These are phyloP conservation scores for Solenodon paradoxus DNA, from an alignment of 2,113 vertebrate genomes.

Conservation along the genomic window DNA sequence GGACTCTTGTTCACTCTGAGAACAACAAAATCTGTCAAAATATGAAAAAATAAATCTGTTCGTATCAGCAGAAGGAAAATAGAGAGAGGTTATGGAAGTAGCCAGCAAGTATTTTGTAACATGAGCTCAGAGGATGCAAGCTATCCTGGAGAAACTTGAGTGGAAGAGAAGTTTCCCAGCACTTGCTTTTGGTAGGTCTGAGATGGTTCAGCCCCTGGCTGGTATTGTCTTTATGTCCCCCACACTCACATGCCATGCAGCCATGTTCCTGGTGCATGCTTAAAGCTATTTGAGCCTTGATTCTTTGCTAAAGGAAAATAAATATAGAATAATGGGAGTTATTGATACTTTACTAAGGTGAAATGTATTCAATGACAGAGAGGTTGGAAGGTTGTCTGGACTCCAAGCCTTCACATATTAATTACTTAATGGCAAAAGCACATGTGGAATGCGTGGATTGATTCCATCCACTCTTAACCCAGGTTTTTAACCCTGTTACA, in stretches of 20 bases:
- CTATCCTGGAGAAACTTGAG: background rate
- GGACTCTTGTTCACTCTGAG: background rate
- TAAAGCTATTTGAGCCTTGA: background rate
- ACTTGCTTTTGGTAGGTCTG: background rate
- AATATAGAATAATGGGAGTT: background rate
- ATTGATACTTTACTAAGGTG: conserved; percentile 7
- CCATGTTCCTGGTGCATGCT: background rate
- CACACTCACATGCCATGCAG: background rate
- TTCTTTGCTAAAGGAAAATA: background rate
- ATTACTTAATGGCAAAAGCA: background rate
- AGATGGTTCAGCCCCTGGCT: background rate
- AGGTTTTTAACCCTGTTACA: background rate
- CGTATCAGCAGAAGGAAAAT: background rate
- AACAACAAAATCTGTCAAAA: too few relatives aligned
- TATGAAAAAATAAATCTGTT: background rate
- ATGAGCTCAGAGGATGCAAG: background rate
- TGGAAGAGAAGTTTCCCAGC: background rate
- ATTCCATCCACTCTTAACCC: background rate
- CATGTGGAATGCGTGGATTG: background rate
- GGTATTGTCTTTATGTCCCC: background rate
- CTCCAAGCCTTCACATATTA: background rate
- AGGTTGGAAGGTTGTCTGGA: background rate
- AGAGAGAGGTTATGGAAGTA: background rate
- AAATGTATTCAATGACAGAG: background rate
- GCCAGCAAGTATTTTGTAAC: background rate